Base-by-base conservation (phyloP, 1,140 invertebrate genomes). In the Drosophila sechellia region DNA sequence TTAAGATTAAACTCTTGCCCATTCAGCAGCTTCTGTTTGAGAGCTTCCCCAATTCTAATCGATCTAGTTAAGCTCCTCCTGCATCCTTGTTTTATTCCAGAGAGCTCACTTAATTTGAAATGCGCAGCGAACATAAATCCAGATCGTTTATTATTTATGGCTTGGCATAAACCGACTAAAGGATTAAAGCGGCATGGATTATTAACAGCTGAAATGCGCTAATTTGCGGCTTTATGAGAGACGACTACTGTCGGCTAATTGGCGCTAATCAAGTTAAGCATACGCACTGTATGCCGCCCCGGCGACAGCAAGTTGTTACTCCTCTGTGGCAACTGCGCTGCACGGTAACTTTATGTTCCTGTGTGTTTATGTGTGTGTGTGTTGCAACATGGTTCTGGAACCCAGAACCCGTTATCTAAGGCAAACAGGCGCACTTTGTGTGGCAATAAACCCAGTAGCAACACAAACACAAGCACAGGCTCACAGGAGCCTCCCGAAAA, bases 231-330 rank as follows among this genome's bases (percentile, higher is more conserved):
- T 73, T 75, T 55, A 46, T 68, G 42, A 37, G 43, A 63, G 52
- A 22, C 53, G 37, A 4, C 45, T 39, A n/a, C 57, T 68, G 79
- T 22, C 53, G 79, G 60, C 85, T 87, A 79, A 87, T 83, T 87
- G 70, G 46, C 76, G 53, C 84, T 87, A 87, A 87, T 87, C 81
- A 89, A 87, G 79, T 87, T 83, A 72, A 87, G 45, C 76, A 89
- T 79, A 89, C 83, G 83, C 83, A 83, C 65, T 70, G 84, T 79
- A 22, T 48, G 60, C 72, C 59, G 59, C 64, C 59, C n/a, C 27
- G 20, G 17, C 59, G 20, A 50, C 46, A 68, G 64, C 46, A 65
- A 52, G 59, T 65, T 45, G 46, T 68, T 64, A 35, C 27, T 35
- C 45, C 13, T 13, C 25, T n/a, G 6, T 10, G 27, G 31, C 20